These are phyloP conservation scores for Petrolisthes cinctipes DNA, from an alignment of 2,888 invertebrate genomes.

Conservation along the genomic window DNA sequence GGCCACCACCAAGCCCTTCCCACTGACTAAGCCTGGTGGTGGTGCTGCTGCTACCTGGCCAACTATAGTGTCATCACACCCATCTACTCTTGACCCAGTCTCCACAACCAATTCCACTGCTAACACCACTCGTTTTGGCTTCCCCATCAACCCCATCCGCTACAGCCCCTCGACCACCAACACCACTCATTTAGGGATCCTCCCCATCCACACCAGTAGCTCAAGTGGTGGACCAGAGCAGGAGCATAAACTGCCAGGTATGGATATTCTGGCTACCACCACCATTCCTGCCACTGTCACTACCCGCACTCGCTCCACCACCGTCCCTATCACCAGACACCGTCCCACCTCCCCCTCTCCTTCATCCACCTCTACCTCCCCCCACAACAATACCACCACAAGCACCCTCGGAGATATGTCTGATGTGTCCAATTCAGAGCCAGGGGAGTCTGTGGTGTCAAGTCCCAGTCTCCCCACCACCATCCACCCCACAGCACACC, in stretches of 20 bases:
- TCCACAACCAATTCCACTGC: neutral
- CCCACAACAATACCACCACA: neutral
- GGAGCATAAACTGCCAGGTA: neutral
- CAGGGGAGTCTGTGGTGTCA: neutral
- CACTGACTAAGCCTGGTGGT: slow-evolving; percentile 7
- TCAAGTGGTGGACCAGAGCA: slow-evolving; percentile 13
- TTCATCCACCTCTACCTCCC: neutral
- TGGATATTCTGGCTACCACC: slow-evolving; percentile 39
- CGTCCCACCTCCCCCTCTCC: neutral
- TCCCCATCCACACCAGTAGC: slow-evolving; percentile 21
- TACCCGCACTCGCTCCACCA: slow-evolving; percentile 52
- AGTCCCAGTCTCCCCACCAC: neutral
- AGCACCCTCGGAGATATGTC: neutral
- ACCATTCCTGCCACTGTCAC: slow-evolving; percentile 53
- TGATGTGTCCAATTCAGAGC: neutral
- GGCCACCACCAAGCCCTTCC: slow-evolving; percentile 32
- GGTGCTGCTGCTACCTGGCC: slow-evolving; percentile 13
- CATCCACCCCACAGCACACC: slow-evolving; percentile 51
- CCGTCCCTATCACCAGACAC: slow-evolving; percentile 51
- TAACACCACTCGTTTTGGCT: slow-evolving; percentile 17
- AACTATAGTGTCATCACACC: slow-evolving; percentile 16
- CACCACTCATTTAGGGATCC: neutral
- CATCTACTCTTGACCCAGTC: slow-evolving; percentile 11
- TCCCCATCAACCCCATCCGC: slow-evolving; percentile 2
- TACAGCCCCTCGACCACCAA: slow-evolving; percentile 6